A percentile compares a stretch with the other conserved stretches of the same genome.
Conservation (phyloP, 2,113 vertebrate species). For the Pygoscelis antarcticus region DNA sequence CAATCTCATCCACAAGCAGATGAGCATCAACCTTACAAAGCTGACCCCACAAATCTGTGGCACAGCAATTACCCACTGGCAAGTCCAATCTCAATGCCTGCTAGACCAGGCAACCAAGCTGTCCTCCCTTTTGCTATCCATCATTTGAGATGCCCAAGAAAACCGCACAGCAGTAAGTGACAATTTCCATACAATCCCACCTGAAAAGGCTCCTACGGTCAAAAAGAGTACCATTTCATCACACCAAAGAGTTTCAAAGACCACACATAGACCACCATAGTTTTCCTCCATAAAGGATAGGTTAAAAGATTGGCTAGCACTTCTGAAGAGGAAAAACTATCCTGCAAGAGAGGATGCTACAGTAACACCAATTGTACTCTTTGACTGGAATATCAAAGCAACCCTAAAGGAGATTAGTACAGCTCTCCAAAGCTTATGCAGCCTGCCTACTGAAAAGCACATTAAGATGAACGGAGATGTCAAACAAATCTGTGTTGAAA, state of each 20-base stretch:
- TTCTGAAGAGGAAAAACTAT: neutral
- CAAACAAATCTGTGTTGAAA: neutral
- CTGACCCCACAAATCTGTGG: neutral
- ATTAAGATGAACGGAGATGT: neutral
- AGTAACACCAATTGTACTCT: neutral
- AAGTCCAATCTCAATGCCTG: neutral
- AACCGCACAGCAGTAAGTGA: neutral
- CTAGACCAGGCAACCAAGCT: neutral
- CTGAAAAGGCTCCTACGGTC: neutral
- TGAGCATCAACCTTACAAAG: neutral
- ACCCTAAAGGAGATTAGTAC: neutral
- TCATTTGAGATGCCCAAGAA: neutral
- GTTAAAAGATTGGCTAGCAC: neutral
- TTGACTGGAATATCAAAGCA: neutral
- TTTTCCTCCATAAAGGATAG: neutral
- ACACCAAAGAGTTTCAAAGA: neutral
- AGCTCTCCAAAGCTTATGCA: neutral
- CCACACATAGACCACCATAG: too few relatives aligned
- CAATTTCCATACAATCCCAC: neutral
- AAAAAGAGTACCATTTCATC: neutral
- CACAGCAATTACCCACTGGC: neutral
- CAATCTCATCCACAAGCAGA: neutral
- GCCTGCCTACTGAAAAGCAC: neutral
- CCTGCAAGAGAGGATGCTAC: neutral
- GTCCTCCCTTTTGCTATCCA: fast-evolving